Percentiles rank a stretch among this genome's conserved stretches.
Conservation (phyloP, 2,797 vertebrate species). For the Pteronotus mesoamericanus region DNA sequence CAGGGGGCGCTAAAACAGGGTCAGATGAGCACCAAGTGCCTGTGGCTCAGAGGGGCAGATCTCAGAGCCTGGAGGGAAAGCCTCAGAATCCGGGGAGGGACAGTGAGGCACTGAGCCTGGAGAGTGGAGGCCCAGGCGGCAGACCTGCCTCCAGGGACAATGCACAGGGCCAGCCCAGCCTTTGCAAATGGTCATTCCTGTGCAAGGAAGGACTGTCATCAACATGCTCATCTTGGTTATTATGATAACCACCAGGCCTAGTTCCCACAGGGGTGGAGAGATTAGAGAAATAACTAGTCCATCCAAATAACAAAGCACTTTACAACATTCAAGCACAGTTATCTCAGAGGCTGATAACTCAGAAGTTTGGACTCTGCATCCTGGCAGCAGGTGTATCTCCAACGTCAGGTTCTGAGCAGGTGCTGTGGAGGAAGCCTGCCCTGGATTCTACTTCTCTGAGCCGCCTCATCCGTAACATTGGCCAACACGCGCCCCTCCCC, state of each 20-base stretch:
- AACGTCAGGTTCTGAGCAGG: background rate
- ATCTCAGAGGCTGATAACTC: background rate
- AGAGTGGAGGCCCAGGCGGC: accelerated
- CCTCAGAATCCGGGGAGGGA: background rate
- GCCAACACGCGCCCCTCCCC: background rate
- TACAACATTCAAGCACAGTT: background rate
- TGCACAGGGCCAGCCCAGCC: background rate
- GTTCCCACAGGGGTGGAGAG: accelerated
- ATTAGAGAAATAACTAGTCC: background rate
- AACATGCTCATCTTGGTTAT: background rate
- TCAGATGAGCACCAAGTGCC: background rate
- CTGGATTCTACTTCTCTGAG: background rate
- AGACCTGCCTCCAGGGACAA: background rate
- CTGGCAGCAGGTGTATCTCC: background rate
- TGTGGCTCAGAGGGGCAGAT: background rate
- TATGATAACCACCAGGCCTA: background rate
- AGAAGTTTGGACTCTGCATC: background rate
- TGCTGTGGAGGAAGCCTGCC: background rate
- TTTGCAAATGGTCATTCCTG: background rate
- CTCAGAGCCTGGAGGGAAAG: background rate
- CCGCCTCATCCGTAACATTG: background rate
- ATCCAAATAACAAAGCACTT: accelerated
- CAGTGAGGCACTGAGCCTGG: background rate
- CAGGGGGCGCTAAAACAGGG: too few relatives aligned
- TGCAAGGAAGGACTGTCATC: background rate